Conservation (phyloP, 2,888 invertebrate genomes). For the Stenchaetothrips biformis region DNA sequence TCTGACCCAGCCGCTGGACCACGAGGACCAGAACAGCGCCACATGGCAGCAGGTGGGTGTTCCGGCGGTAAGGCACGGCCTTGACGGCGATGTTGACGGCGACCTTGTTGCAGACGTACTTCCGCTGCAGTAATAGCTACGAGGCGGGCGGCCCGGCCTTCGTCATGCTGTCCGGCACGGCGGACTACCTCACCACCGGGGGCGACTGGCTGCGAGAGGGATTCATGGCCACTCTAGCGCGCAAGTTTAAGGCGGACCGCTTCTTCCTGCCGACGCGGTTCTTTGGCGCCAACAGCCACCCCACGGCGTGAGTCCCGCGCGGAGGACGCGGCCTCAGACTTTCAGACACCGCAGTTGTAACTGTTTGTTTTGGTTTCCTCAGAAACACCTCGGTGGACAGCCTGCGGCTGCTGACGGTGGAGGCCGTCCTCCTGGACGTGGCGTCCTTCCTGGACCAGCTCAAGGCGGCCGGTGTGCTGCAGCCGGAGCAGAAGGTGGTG, state of each 20-base stretch:
- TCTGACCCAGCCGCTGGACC: not conserved
- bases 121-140: not conserved
- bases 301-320: not conserved
- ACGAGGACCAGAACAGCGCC: not conserved
- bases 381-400: not conserved
- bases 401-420: not conserved
- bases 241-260: not conserved
- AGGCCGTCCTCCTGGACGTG: not conserved
- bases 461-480: not conserved
- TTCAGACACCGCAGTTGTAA: not conserved
- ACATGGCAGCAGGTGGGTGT: not conserved
- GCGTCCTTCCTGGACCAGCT: not conserved
- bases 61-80: not conserved
- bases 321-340: not conserved
- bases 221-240: not conserved
- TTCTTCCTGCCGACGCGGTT: not conserved
- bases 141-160: not conserved
- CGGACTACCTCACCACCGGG: not conserved
- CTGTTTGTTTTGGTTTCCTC: not conserved
- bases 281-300: not conserved
- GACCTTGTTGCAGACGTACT: not conserved
- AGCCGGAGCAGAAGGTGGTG: not conserved
- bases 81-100: too few species aligned
- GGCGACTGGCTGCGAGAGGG: not conserved
- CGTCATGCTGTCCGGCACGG: slow-evolving; percentile 11